A percentile compares a stretch with the other conserved stretches of the same genome.
Evolutionary conservation across 2,113 vertebrate species (phyloP).

Genomic region (Cyanoderma ruficeps): DNA sequence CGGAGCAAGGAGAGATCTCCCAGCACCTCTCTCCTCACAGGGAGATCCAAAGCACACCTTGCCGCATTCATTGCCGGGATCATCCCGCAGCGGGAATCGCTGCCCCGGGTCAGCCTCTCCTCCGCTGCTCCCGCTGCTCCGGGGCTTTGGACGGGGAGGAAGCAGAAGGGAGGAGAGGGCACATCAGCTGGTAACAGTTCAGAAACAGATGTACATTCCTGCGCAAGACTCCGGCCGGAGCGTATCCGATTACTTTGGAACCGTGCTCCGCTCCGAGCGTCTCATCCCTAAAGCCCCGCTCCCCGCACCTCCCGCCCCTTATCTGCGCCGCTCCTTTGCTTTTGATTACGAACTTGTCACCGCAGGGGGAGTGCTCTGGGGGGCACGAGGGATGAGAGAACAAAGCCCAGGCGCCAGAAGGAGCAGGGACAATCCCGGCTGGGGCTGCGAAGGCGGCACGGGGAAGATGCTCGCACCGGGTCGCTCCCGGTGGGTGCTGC

Average conservation of each 20-base stretch:
- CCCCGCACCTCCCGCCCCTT: background rate
- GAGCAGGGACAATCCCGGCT: background rate
- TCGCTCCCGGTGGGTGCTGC: background rate
- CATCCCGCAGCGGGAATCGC: background rate
- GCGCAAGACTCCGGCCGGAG: background rate
- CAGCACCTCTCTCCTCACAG: background rate
- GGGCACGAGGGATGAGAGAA: background rate
- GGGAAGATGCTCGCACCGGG: background rate
- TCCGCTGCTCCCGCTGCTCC: background rate
- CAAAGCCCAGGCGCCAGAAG: background rate
- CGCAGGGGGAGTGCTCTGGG: background rate
- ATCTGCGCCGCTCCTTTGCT: background rate
- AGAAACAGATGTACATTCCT: slow-evolving; percentile 69
- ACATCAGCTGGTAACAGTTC: slow-evolving; percentile 62
- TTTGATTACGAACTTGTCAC: slow-evolving; percentile 23
- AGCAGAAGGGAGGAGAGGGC: slow-evolving; percentile 4
- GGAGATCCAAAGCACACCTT: background rate
- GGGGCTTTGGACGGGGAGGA: background rate
- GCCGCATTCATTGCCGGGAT: background rate
- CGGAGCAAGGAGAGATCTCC: background rate
- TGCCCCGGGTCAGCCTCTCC: background rate
- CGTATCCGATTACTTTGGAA: slow-evolving; percentile 24
- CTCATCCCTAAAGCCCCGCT: background rate
- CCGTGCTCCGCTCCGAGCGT: background rate
- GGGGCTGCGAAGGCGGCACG: background rate